Evolutionary conservation across 92 coral and sea anemone species (phyloP), one percentile per base, ranked within the genome.

Genomic region (Palythoa caribaeorum): DNA sequence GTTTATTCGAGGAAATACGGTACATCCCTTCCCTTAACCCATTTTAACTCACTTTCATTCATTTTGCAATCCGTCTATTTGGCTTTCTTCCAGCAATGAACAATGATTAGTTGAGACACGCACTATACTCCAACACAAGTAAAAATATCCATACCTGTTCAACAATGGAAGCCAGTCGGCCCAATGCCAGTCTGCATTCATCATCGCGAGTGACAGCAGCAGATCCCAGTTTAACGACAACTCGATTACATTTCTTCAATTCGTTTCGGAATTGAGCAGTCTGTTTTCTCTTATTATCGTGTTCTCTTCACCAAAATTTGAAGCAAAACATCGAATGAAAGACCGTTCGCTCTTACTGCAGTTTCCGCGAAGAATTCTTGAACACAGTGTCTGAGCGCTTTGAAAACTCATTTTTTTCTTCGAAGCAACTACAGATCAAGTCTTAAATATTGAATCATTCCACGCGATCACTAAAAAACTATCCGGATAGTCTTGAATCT

Each of bases 271-370:
- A 28, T 28, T 28, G 28, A 28, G 28, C 28, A 28, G 28, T 28
- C 8, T 95, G 95, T 4, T 98, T 80, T 65, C 75, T 74, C 5
- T 57, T 59, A 14, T 36, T 10, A 78, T 78, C 20, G 84, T 13
- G 51, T 5, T 11, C 9, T 65, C 73, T 62, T 55, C 12, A 55
- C 84, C 85, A 44, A 62, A 80, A 80, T 6, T 68, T 20, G 85
- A 52, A 54, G 83, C 73, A 38, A 80, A 40, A 80, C 85, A 12
- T 50, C 85, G 85, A 80, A 44, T 39, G 1, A 44, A 14, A 60
- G 35, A 52, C 38, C 74, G 74, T 38, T 63, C 69, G 11, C 36
- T 80, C 2, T 38, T 14, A n/a, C 19, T 28, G 28, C 28, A 62
- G 35, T 63, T 65, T 50, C 85, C 85, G 1, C 85, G 73, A 80